These are phyloP conservation scores for Pseudomugil tenellus DNA, from an alignment of 2,797 vertebrate genomes.

Conservation along the genomic window DNA sequence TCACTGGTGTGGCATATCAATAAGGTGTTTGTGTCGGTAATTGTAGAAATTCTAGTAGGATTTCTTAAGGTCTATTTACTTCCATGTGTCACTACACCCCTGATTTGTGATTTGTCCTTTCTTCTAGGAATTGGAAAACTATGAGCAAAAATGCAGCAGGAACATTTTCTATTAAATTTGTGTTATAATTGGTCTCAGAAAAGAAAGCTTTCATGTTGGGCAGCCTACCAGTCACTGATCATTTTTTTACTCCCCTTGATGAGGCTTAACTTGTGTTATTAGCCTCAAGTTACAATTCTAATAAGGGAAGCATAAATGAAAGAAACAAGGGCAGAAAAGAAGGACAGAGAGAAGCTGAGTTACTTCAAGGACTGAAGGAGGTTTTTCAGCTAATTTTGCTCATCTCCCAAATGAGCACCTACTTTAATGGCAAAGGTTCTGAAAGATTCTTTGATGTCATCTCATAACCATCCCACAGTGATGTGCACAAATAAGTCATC, in stretches of 20 bases:
- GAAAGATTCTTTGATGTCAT: slow-evolving; percentile 47
- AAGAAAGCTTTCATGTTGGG: slow-evolving; percentile 43
- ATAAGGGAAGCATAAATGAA: slow-evolving; percentile 37
- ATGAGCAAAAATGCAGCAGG: slow-evolving; percentile 16
- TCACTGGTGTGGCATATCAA: slow-evolving; percentile 40
- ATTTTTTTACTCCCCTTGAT: slow-evolving; percentile 33
- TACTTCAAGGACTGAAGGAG: slow-evolving; percentile 24
- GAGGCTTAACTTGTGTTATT: slow-evolving; percentile 38
- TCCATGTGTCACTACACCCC: neutral
- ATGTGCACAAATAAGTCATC: slow-evolving; percentile 35
- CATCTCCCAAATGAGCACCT: slow-evolving; percentile 41
- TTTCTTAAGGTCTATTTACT: slow-evolving; percentile 10
- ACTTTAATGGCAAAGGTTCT: slow-evolving; percentile 36
- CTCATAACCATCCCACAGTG: slow-evolving; percentile 27
- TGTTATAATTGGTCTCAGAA: slow-evolving; percentile 45
- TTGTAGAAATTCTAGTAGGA: neutral
- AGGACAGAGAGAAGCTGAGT: slow-evolving; percentile 9
- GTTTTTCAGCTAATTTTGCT: slow-evolving; percentile 36
- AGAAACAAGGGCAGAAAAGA: slow-evolving; percentile 22
- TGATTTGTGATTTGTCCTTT: slow-evolving; percentile 26
- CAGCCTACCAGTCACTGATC: slow-evolving; percentile 30
- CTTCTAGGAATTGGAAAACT: slow-evolving; percentile 23
- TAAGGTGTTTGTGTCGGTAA: slow-evolving; percentile 32
- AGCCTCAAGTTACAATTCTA: slow-evolving; percentile 39
- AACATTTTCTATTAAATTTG: slow-evolving; percentile 30